Conservation (phyloP, 2,888 invertebrate genomes). For the Scotopteryx bipunctaria region DNA sequence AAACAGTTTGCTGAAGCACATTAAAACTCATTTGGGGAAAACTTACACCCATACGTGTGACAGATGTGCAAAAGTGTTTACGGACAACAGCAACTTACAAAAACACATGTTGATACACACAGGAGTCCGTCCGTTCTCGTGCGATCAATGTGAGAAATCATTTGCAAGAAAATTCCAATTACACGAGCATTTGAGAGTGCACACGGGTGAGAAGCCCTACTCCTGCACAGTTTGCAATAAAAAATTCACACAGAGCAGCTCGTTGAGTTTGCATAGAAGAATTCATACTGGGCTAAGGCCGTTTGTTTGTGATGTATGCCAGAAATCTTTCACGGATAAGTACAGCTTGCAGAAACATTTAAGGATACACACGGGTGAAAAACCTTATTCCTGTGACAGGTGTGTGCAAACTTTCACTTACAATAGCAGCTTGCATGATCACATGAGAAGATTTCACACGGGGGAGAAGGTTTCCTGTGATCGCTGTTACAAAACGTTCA, state of each 20-base stretch:
- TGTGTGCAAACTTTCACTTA: constrained; percentile 11
- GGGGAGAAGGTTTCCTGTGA: constrained; percentile 15
- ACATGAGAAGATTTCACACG: constrained; percentile 14
- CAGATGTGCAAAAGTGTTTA: constrained; percentile 15
- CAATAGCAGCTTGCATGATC: constrained; percentile 12
- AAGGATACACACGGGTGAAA: constrained; percentile 19
- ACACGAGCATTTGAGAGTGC: constrained; percentile 11
- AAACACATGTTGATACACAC: constrained; percentile 20
- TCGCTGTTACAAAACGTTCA: constrained; percentile 15
- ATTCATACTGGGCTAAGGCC: constrained; percentile 9
- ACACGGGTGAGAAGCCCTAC: constrained; percentile 16
- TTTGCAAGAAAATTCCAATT: constrained; percentile 14
- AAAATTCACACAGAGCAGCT: constrained; percentile 12
- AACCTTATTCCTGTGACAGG: constrained; percentile 19
- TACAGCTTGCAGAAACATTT: constrained; percentile 21
- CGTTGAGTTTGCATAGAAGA: constrained; percentile 7
- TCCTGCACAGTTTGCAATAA: constrained; percentile 12
- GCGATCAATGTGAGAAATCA: constrained; percentile 16
- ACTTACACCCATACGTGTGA: constrained; percentile 15
- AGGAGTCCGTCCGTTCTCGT: constrained; percentile 10
- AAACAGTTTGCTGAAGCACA: constrained; percentile 6
- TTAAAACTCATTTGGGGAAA: constrained; percentile 2
- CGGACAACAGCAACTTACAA: not conserved
- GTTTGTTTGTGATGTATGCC: constrained; percentile 14
- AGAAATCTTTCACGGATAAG: constrained; percentile 14